Conservation (phyloP, 2,113 vertebrate species). For the Serilophus lunatus region DNA sequence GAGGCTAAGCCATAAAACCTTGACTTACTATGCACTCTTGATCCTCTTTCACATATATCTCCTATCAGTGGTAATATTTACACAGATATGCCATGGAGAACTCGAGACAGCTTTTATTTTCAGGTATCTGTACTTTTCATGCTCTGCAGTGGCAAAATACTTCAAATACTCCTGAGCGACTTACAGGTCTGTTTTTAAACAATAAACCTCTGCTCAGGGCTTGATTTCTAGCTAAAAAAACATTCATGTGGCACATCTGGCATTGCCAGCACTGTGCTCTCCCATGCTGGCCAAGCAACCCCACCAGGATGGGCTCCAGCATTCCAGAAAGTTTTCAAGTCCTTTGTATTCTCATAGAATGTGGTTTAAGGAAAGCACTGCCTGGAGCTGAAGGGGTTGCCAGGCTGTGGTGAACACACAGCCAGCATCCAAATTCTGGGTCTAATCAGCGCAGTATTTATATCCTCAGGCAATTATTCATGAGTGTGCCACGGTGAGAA, state of each 20-base stretch:
- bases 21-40: neutral
- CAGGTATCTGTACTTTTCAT: neutral
- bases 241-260: neutral
- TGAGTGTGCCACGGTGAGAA: neutral
- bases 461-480: neutral
- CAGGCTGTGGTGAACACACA: neutral
- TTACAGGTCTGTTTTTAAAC: neutral
- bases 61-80: neutral
- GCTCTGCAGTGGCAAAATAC: neutral
- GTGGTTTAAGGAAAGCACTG: neutral
- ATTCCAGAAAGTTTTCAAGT: neutral
- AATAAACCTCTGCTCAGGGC: neutral
- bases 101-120: neutral
- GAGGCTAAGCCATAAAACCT: neutral
- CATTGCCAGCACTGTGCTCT: neutral
- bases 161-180: neutral
- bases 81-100: neutral
- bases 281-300: neutral
- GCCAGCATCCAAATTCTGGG: neutral
- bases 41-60: neutral
- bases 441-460: neutral
- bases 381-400: neutral
- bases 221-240: neutral
- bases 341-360: neutral
- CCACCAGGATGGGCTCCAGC: neutral